Base-by-base conservation (phyloP, 2,113 vertebrate species). In the Tautogolabrus adspersus region DNA sequence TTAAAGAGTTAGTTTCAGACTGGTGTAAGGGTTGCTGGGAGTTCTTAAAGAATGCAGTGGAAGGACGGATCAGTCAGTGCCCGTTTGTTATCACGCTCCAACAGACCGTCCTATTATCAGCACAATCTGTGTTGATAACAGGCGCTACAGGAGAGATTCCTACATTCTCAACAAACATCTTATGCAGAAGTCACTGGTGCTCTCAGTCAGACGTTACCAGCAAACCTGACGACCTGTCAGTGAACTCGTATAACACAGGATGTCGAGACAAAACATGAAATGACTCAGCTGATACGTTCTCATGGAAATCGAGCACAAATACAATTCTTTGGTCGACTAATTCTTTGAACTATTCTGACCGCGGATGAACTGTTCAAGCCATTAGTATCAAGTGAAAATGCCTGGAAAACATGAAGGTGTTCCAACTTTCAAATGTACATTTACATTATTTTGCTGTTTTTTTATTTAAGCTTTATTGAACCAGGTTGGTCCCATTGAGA, bases 51-150 rank as follows among this genome's bases (percentile, higher is more conserved):
- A 59, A 73, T 5, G 18, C 58, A 18, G 42, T 10, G 4, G 42
- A 58, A 12, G 22, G 60, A 44, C 2, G 8, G 64, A 52, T 52
- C 56, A 18, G 56, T 81, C 55, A 34, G 57, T 46, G 66, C 8
- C 26, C 3, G n/a, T 42, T 59, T 61, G 69, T 89, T 91, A 91
- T 92, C 88, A 75, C 11, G 0, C 26, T n/a, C 61, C 69, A 63
- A 10, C 88, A 89, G 79, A 55, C 72, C 6, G 21, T 54, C 66
- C n/a, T 5, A 34, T 77, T 83, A 88, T 80, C 87, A 66, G 55
- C 42, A 10, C 13, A 11, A 79, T 82, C 59, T 70, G 66, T 70
- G 82, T 59, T 80, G 66, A 73, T 44, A 79, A 67, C 47, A 52
- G 52, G 22, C 19, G 38, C 38, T 62, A 40, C 38, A 65, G 58